phyloP scores from a whole-genome alignment of 2,113 vertebrate genomes.

The Turnix velox region DNA sequence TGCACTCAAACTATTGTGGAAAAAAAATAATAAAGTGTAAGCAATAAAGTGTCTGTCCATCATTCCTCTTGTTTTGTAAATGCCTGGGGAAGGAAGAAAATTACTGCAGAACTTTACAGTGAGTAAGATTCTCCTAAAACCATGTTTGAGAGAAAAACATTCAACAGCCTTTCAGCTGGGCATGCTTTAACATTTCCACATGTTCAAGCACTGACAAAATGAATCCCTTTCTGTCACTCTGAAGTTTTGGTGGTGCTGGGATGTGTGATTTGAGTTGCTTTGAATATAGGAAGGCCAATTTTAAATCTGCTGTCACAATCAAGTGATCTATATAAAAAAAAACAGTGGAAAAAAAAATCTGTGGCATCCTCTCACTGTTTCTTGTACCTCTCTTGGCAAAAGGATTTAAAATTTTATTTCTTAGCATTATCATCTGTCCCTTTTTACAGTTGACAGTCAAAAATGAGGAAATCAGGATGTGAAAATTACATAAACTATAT shows the following conservation, averaged over 20 bases:
- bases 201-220: background rate
- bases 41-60: slow-evolving; percentile 12
- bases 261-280: background rate
- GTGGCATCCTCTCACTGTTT: background rate
- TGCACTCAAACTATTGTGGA: background rate
- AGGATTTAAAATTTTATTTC: background rate
- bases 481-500: background rate
- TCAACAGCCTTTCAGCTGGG: background rate
- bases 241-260: background rate
- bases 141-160: background rate
- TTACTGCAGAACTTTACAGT: background rate
- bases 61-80: background rate
- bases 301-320: background rate
- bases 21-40: background rate
- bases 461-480: background rate
- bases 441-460: background rate
- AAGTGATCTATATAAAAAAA: background rate
- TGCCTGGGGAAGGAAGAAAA: background rate
- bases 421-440: background rate
- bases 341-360: background rate
- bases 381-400: background rate
- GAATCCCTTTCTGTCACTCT: background rate
- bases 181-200: background rate
- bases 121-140: background rate
- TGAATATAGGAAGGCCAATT: background rate